phyloP scores from a whole-genome alignment of 2,113 vertebrate genomes.

The Macrotus californicus region DNA sequence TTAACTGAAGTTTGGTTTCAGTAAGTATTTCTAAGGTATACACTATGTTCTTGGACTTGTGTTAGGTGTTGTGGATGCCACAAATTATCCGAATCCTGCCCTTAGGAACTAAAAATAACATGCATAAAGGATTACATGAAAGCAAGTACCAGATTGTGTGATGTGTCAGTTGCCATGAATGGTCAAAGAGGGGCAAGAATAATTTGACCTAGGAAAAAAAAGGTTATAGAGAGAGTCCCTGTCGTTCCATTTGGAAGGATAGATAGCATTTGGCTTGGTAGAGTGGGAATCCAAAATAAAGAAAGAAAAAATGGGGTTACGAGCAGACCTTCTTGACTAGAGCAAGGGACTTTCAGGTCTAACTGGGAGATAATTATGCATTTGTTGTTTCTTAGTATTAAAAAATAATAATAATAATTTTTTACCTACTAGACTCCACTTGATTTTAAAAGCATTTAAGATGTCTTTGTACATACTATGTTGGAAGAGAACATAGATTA shows the following conservation, averaged over 20 bases:
- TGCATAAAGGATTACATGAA: background rate
- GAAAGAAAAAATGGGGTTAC: background rate
- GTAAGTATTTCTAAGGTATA: background rate
- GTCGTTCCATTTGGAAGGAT: background rate
- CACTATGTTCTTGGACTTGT: background rate
- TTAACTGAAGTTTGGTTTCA: constrained; percentile 33
- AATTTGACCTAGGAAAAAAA: background rate
- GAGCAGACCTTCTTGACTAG: background rate
- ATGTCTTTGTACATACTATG: background rate
- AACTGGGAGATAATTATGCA: background rate
- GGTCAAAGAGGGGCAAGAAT: background rate
- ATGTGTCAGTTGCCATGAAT: background rate
- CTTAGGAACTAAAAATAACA: background rate
- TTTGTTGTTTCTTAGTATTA: background rate
- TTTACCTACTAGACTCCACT: background rate
- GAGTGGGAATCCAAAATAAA: constrained; percentile 18
- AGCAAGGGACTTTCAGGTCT: background rate
- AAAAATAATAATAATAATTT: background rate
- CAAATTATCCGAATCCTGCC: background rate
- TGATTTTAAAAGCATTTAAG: constrained; percentile 22
- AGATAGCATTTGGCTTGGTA: background rate
- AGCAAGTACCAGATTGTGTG: constrained; percentile 1
- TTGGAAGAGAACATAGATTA: background rate
- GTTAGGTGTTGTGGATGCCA: background rate
- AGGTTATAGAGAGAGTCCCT: background rate